phyloP scores from a whole-genome alignment of 1,140 invertebrate species.

The Drosophila ananassae region DNA sequence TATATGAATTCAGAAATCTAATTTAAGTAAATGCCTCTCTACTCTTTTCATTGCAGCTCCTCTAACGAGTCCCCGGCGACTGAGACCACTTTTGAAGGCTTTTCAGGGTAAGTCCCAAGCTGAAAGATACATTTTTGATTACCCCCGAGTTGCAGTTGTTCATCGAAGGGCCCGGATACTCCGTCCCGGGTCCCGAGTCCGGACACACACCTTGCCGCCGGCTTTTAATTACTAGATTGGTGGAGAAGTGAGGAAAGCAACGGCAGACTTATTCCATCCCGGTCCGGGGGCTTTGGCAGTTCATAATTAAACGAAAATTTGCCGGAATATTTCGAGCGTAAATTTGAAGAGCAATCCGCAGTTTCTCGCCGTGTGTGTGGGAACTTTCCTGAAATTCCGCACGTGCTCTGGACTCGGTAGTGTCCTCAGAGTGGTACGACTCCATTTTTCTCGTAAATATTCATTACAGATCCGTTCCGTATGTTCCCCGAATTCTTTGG shows the following conservation, averaged over 20 bases:
- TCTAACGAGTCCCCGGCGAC: constrained; percentile 70
- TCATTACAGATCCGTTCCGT: constrained; percentile 62
- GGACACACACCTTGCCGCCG: constrained; percentile 43
- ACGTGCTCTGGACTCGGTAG: constrained; percentile 54
- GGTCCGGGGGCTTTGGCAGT: constrained; percentile 42
- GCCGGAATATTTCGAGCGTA: constrained; percentile 71
- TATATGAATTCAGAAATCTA: constrained; percentile 46
- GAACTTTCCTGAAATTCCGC: constrained; percentile 70
- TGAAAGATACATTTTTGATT: constrained; percentile 72
- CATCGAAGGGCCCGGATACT: constrained; percentile 29
- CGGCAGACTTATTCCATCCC: neutral
- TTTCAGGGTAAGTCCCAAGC: constrained; percentile 59
- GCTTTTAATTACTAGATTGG: constrained; percentile 64
- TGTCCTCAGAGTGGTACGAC: constrained; percentile 36
- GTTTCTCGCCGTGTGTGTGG: constrained; percentile 50
- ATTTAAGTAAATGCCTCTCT: constrained; percentile 69
- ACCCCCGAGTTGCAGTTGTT: constrained; percentile 53
- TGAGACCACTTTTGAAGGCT: constrained; percentile 18
- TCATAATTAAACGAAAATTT: constrained; percentile 81
- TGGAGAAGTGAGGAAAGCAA: neutral
- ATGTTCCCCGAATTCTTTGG: constrained; percentile 41
- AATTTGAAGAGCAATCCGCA: constrained; percentile 65
- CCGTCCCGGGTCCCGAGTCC: neutral
- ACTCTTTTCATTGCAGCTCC: constrained; percentile 59
- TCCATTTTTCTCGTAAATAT: constrained; percentile 66